Evolutionary conservation across 1,140 invertebrate species (phyloP), one percentile per base, ranked within the genome.

Genomic region (Hylyphantes graminicola): DNA sequence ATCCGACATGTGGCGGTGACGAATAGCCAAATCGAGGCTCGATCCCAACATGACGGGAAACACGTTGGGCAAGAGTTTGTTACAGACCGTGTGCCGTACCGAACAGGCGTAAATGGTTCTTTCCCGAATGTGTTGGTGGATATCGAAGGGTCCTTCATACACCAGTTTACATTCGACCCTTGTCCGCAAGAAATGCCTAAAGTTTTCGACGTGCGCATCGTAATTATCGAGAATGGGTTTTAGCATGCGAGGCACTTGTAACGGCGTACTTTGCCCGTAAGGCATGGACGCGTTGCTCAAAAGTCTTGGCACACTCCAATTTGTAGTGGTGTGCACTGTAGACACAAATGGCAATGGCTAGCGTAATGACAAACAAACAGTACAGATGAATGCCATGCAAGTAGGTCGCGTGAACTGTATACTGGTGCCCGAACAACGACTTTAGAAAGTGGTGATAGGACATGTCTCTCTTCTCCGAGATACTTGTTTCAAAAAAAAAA

Each of bases 321-420:
- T 9, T 7, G 6, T 13, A 7, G 9, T 61, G 7, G 17, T 63
- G 21, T 4, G 21, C 19, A 2, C 35, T 48, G 10, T 76, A 74
- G 0, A 59, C 74, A 50, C 74, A 76, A 21, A 76, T 7, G 15
- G 74, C 15, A 2, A 76, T 12, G 0, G 63, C 74, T 1, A 76
- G n/a, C 9, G 35, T 51, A 17, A 76, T 51, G 9, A 76, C 57
- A n/a, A 76, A 63, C 4, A 76, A 15, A 51, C 74, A 76, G 57
- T 76, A 76, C 11, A 76, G 21, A 51, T 76, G 74, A 21, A 76
- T 76, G 8, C 21, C 15, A 9, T 76, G 59, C 35, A 76, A 63
- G 51, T 76, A 76, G 35, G 67, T n/a, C n/a, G n/a, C n/a, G n/a
- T n/a, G n/a, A n/a, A n/a, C n/a, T n/a, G n/a, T n/a, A n/a, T n/a